Evolutionary conservation across 92 coral and sea anemone genomes (phyloP).

Genomic region (Epizoanthus scotinus): DNA sequence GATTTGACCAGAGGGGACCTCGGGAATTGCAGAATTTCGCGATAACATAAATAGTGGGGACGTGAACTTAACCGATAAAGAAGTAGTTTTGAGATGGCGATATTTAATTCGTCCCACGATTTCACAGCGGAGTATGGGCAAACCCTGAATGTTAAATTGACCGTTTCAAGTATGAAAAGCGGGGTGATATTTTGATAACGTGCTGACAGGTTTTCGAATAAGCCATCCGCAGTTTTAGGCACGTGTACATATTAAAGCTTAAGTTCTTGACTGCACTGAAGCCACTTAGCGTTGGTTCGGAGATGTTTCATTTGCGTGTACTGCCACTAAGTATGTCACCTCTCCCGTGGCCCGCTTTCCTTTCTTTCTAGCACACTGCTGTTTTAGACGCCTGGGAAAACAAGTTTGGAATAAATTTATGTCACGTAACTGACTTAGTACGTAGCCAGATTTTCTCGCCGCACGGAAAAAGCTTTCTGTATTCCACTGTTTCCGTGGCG

Average conservation of each 20-base stretch:
- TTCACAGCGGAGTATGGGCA: slow-evolving; percentile 24
- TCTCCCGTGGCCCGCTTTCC: slow-evolving; percentile 38
- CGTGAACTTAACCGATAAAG: neutral
- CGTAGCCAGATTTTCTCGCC: slow-evolving; percentile 23
- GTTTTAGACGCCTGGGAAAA: slow-evolving; percentile 43
- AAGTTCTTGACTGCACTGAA: slow-evolving; percentile 18
- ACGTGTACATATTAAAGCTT: slow-evolving; percentile 19
- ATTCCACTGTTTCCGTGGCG: too few relatives aligned
- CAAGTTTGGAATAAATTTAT: slow-evolving; percentile 22
- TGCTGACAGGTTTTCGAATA: slow-evolving; percentile 24
- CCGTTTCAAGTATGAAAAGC: slow-evolving; percentile 10
- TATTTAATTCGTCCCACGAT: neutral
- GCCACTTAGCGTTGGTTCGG: neutral
- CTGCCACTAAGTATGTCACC: neutral
- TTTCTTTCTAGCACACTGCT: slow-evolving; percentile 29
- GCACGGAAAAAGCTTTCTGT: too few relatives aligned
- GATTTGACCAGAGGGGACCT: neutral
- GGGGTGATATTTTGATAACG: slow-evolving; percentile 22
- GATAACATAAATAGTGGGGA: slow-evolving; percentile 5
- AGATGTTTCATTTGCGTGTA: slow-evolving; percentile 20
- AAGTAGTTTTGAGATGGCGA: slow-evolving; percentile 20
- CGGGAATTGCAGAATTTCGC: neutral
- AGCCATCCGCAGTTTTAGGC: neutral
- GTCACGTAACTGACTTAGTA: slow-evolving; percentile 27
- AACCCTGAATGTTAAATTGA: slow-evolving; percentile 10